phyloP scores from a whole-genome alignment of 2,797 vertebrate genomes.

The Euthynnus affinis region DNA sequence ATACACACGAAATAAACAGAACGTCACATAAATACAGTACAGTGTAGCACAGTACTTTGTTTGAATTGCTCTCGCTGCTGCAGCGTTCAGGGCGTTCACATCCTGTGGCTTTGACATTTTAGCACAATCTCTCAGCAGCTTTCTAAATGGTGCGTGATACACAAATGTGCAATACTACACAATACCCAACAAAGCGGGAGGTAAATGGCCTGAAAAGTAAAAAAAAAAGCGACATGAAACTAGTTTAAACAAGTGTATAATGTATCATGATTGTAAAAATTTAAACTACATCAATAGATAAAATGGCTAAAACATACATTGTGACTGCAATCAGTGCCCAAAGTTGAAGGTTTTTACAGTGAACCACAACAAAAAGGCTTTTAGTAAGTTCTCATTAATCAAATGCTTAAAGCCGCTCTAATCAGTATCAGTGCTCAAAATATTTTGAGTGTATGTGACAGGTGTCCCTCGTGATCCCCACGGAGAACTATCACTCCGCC shows the following conservation, averaged over 20 bases:
- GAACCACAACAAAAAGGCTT: too few relatives aligned
- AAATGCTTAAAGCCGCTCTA: too few relatives aligned
- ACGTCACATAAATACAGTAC: background rate
- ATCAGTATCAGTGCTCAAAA: too few relatives aligned
- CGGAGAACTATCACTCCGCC: too few relatives aligned
- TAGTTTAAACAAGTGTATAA: background rate
- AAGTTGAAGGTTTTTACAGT: too few relatives aligned
- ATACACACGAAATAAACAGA: background rate
- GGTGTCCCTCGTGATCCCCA: too few relatives aligned
- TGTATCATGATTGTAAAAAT: background rate
- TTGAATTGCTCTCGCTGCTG: background rate
- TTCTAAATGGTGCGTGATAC: background rate
- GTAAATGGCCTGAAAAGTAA: background rate
- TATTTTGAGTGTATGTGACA: too few relatives aligned
- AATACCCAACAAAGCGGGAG: background rate
- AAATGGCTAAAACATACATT: background rate
- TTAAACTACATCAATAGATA: background rate
- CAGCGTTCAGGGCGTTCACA: constrained; percentile 11
- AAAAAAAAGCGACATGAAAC: background rate
- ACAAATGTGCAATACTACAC: background rate
- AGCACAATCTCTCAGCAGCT: background rate
- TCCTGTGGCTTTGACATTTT: constrained; percentile 3
- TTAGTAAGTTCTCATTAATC: too few relatives aligned
- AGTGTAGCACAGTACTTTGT: background rate
- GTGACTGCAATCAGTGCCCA: background rate